Base-by-base conservation (phyloP, 2,113 vertebrate species). In the Semnopithecus entellus region DNA sequence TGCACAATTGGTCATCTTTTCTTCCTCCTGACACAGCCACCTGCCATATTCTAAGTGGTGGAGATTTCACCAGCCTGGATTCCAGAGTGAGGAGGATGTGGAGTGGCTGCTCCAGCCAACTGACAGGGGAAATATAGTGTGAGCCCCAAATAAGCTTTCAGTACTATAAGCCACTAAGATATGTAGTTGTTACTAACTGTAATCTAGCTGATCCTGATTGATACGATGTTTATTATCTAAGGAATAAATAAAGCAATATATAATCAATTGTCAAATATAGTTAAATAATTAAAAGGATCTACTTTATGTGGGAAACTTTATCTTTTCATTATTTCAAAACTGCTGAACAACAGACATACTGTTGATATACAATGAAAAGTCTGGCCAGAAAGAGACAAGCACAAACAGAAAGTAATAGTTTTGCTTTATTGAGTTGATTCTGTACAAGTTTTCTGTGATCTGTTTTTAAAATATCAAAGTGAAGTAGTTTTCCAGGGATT, bases 341-440 rank as follows among this genome's bases (percentile, higher is more conserved):
- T 76, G 61, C 55, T 95, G 43, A 84, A 14, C n/a, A 83, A 76
- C 3, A 85, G 55, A 84, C 84, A 17, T 48, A 64, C 40, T 52
- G 38, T 5, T 81, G 57, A 90, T 40, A 38, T 68, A 32, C 72
- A 59, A 86, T 88, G 22, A 87, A 70, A 59, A 96, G 20, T n/a
- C 68, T 79, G 14, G 14, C 22, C 66, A 57, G 76, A 68, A 76
- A 80, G 40, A 57, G 25, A 75, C 1, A 35, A 35, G 57, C 18
- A 43, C 64, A 30, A 57, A 73, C 48, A 57, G 50, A 18, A 87
- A 88, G 38, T 35, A 48, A 66, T 73, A 18, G 40, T 61, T 94
- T 92, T 95, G 30, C 32, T 93, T 73, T 90, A 43, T 30, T 83
- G 86, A 88, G 17, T 95, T 78, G 43, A 96, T 55, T 48, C 43